A percentile compares a stretch with the other conserved stretches of the same genome.
Evolutionary conservation across 30 jellyfish, hydroid and myxozoan genomes (phyloP).

Genomic region (Cassiopea andromeda): DNA sequence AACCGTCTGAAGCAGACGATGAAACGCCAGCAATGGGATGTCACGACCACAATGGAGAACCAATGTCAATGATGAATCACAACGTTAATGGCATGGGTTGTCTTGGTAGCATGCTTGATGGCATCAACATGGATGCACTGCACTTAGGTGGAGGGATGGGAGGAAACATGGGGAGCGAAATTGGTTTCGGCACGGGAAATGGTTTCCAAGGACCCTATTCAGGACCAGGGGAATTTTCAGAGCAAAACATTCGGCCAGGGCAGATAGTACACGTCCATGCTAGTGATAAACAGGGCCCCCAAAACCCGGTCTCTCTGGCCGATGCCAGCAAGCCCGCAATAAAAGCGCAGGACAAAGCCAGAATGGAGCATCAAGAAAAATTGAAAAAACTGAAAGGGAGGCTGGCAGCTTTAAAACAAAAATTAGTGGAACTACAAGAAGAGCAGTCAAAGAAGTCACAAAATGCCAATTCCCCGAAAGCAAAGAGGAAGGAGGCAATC

Average conservation of each 20-base stretch:
- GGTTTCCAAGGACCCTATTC: background rate
- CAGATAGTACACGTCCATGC: constrained; percentile 96
- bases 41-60: constrained; percentile 30
- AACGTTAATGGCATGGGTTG: background rate
- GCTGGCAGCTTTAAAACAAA: constrained; percentile 56
- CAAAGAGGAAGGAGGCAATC: constrained; percentile 88
- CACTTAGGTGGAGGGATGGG: background rate
- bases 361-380: constrained; percentile 62
- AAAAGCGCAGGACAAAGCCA: constrained; percentile 68
- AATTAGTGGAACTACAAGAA: constrained; percentile 74
- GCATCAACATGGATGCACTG: background rate
- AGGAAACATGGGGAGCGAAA: too few relatives aligned
- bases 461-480: constrained; percentile 71
- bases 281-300: constrained; percentile 82
- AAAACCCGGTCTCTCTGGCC: constrained; percentile 64
- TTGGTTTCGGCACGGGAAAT: too few relatives aligned
- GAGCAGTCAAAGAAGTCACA: constrained; percentile 97
- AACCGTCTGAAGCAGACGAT: constrained; percentile 74
- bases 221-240: constrained; percentile 10
- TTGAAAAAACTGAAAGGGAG: constrained; percentile 71
- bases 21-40: constrained; percentile 72
- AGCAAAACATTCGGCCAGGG: constrained; percentile 59
- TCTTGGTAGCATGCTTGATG: constrained; percentile 13
- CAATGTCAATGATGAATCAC: constrained; percentile 23
- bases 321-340: constrained; percentile 79